Percentiles rank a stretch among this genome's conserved stretches.
phyloP scores from a whole-genome alignment of 2,888 invertebrate genomes.

The Lochmaea crataegi region DNA sequence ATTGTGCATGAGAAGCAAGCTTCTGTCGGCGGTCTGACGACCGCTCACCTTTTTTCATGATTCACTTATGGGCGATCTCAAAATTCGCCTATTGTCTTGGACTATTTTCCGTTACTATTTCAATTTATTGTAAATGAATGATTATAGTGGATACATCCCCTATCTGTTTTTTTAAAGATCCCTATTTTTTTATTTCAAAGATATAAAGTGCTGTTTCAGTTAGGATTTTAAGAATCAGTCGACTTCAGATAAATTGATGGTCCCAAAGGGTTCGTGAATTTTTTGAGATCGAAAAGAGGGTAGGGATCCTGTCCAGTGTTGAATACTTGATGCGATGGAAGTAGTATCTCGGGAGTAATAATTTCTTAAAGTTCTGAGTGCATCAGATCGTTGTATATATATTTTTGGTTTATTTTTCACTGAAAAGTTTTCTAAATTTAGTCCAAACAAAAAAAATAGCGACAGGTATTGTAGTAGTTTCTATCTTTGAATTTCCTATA shows the following conservation, averaged over 20 bases:
- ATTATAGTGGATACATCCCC: neutral
- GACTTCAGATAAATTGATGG: neutral
- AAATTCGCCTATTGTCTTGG: too few relatives aligned
- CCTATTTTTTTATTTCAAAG: neutral
- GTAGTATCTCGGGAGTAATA: slow-evolving; percentile 49
- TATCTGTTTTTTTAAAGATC: neutral
- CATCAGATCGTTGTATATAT: slow-evolving; percentile 42
- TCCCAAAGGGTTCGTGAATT: neutral
- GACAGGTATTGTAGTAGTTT: too few relatives aligned
- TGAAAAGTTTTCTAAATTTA: neutral
- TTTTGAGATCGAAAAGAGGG: slow-evolving; percentile 13
- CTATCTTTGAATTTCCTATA: too few relatives aligned
- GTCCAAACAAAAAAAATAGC: too few relatives aligned
- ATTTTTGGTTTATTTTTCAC: slow-evolving; percentile 24
- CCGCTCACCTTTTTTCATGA: too few relatives aligned
- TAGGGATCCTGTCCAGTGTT: slow-evolving; percentile 37
- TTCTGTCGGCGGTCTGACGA: too few relatives aligned
- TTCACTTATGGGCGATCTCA: too few relatives aligned
- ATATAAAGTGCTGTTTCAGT: neutral
- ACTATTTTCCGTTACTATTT: too few relatives aligned
- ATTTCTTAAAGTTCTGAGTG: slow-evolving; percentile 50
- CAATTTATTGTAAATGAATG: too few relatives aligned
- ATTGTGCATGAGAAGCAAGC: too few relatives aligned
- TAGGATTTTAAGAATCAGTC: neutral
- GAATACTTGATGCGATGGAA: slow-evolving; percentile 49